A percentile compares a stretch with the other conserved stretches of the same genome.
phyloP scores from a whole-genome alignment of 2,113 vertebrate genomes.

The Cebus imitator region DNA sequence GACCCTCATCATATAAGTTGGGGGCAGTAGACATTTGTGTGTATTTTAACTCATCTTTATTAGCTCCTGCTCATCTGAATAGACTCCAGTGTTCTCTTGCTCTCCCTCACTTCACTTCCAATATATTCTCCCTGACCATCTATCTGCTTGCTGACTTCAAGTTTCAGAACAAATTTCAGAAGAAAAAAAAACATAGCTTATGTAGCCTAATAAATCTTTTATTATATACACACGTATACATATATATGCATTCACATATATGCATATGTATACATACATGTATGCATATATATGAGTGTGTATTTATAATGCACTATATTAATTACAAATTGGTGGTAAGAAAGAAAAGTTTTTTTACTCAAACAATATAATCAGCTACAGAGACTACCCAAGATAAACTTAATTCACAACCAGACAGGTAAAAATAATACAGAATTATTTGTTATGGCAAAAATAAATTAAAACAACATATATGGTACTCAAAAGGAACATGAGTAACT shows the following conservation, averaged over 20 bases:
- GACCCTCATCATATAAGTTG: not conserved
- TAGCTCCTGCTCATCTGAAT: not conserved
- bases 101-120: not conserved
- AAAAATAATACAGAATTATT: not conserved
- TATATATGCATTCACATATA: not conserved
- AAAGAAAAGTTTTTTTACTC: not conserved
- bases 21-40: not conserved
- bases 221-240: not conserved
- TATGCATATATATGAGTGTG: not conserved
- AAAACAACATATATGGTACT: not conserved
- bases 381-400: not conserved
- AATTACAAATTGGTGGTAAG: not conserved
- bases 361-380: not conserved
- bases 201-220: not conserved
- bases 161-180: not conserved
- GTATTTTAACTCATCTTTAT: not conserved
- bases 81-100: not conserved
- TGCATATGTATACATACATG: too few species aligned
- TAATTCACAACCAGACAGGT: not conserved
- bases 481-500: not conserved
- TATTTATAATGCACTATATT: not conserved
- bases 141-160: not conserved
- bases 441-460: not conserved
- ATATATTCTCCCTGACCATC: not conserved
- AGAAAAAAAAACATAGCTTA: not conserved